Evolutionary conservation across 2,888 invertebrate genomes (phyloP), one percentile per base, ranked within the genome.

Genomic region (Buathra laborator): DNA sequence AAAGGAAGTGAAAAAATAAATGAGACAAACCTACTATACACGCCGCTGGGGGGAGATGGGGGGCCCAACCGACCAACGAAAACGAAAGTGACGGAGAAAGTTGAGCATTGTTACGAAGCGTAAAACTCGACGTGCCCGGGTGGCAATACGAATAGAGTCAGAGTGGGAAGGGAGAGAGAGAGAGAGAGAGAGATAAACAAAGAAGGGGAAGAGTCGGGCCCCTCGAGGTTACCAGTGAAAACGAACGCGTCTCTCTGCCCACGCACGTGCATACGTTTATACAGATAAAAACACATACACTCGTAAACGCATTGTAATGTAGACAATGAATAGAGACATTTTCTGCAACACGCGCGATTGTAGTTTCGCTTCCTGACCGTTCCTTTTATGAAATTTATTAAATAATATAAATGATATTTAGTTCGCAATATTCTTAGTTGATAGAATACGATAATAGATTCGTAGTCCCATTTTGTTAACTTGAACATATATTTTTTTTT

Each of bases 1-100:
- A 74, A 10, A 66, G 51, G 32, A 19, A 48, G 37, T 64, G 32
- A 12, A 66, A 70, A 32, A 66, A 72, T 70, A 71, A 72, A 66
- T 78, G 59, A 83, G 86, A 81, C 84, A 87, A 67, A 86, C 77
- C 81, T 77, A 75, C 82, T 75, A 84, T 75, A 84, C 84, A 70
- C 68, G 81, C 83, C 83, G 86, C 84, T 9, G 24, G 24, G 12
- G 53, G 53, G 53, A 3, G 53, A 19, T 1, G 53, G 19, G 83
- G 78, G 83, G 83, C 81, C 88, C 89, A 89, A 83, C 89, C 90
- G 90, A 91, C 90, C 90, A 93, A 92, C 93, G 93, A 93, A 93
- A 93, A 93, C 92, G 93, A 93, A 93, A 93, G 93, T 93, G 92
- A 93, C 91, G 93, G 93, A 93, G 93, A 93, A 93, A 93, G 93